These are phyloP conservation scores for Diadumene lineata DNA, from an alignment of 92 coral and sea anemone species.

Conservation along the genomic window DNA sequence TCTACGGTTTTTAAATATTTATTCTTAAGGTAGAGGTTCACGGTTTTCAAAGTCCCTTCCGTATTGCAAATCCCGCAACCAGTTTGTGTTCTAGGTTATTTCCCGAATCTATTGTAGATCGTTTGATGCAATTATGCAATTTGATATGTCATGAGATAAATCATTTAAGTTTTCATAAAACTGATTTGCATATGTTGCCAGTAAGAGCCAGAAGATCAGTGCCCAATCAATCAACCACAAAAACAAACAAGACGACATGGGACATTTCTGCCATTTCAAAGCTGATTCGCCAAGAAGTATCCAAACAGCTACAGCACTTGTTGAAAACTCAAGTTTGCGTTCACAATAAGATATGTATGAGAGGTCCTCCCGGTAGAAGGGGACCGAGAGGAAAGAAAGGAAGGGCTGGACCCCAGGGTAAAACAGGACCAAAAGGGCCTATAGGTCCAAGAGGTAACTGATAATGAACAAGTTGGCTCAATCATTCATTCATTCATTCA, in stretches of 20 bases:
- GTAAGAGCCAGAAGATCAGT: not conserved
- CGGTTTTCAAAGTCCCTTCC: no score
- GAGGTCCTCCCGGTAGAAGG: constrained; percentile 60
- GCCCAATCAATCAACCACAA: not conserved
- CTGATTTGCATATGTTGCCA: not conserved
- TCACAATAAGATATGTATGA: constrained; percentile 49
- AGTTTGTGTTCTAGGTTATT: no score
- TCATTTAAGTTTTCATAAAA: no score
- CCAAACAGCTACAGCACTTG: constrained; percentile 35
- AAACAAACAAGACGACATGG: no score
- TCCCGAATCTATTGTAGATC: no score
- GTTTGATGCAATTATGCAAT: no score
- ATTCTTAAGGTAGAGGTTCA: no score
- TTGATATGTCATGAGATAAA: no score
- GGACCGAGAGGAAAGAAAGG: constrained; percentile 56
- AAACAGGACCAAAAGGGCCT: constrained; percentile 58
- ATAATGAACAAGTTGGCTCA: not conserved
- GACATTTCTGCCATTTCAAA: no score
- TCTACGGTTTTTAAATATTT: no score
- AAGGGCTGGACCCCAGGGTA: constrained; percentile 47
- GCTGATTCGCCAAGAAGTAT: constrained; percentile 29
- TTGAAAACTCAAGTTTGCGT: constrained; percentile 53
- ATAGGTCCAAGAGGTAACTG: constrained; percentile 8
- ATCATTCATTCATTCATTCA: not conserved
- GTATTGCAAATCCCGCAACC: no score